Evolutionary conservation across 2,888 invertebrate genomes (phyloP).

Genomic region (Orthosia cruda): DNA sequence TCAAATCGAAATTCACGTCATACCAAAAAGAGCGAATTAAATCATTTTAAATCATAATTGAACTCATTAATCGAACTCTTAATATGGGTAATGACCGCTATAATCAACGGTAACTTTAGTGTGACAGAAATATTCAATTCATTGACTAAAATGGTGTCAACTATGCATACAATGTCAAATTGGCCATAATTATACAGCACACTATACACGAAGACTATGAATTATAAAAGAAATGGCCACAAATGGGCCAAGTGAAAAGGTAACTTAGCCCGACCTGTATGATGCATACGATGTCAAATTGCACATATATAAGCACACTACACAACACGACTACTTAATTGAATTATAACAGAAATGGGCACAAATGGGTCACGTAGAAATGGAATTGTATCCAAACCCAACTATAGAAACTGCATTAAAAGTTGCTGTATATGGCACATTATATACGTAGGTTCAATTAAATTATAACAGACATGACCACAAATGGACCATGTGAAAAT

Average conservation of each 20-base stretch:
- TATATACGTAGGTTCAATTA: background rate
- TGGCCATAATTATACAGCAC: background rate
- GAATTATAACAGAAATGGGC: background rate
- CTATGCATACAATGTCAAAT: slow-evolving; percentile 35
- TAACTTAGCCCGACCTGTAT: background rate
- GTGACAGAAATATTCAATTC: slow-evolving; percentile 32
- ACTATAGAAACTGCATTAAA: background rate
- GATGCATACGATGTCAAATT: too few relatives aligned
- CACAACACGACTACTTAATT: too few relatives aligned
- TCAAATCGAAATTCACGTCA: background rate
- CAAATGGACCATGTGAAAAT: too few relatives aligned
- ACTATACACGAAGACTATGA: background rate
- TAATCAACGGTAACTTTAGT: slow-evolving; percentile 20
- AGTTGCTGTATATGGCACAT: background rate
- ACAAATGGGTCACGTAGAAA: background rate
- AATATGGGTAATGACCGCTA: slow-evolving; percentile 44
- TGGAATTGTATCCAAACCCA: too few relatives aligned
- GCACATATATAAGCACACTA: too few relatives aligned
- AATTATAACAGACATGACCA: background rate
- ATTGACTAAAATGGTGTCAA: slow-evolving; percentile 23
- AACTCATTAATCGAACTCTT: background rate
- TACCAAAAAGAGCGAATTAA: background rate
- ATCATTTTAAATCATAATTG: background rate
- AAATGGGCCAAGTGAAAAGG: background rate
- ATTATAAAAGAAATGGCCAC: background rate